Percentiles rank a stretch among this genome's conserved stretches.
Evolutionary conservation across 2,113 vertebrate species (phyloP).

Genomic region (Drymodes brunneopygia): DNA sequence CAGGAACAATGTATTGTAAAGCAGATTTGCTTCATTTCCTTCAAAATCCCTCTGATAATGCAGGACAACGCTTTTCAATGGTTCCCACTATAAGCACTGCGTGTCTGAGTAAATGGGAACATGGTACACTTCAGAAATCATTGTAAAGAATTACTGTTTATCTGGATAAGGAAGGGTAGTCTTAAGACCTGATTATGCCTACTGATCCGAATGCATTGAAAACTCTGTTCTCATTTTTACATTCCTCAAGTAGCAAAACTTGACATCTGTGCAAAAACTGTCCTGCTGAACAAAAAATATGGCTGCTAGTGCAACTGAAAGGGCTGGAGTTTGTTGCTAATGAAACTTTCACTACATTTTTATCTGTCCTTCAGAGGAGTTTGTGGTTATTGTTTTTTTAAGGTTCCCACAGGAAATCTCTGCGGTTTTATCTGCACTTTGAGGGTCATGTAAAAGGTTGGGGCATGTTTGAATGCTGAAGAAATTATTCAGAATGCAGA

Average conservation of each 20-base stretch:
- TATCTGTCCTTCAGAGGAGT: constrained; percentile 36
- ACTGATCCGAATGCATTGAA: constrained; percentile 18
- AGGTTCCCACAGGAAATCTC: constrained; percentile 65
- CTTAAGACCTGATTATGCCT: constrained; percentile 47
- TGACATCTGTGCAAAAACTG: constrained; percentile 56
- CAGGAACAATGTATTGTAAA: constrained; percentile 56
- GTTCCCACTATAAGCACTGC: constrained; percentile 20
- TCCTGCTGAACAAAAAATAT: constrained; percentile 51
- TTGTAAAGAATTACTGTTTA: constrained; percentile 62
- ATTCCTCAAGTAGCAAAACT: constrained; percentile 55
- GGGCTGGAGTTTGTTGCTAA: neutral
- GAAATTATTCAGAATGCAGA: constrained; percentile 57
- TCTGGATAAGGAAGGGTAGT: constrained; percentile 52
- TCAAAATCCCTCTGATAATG: constrained; percentile 56
- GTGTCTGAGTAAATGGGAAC: constrained; percentile 53
- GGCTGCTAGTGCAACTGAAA: neutral
- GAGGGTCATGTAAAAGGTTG: constrained; percentile 33
- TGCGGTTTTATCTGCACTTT: neutral
- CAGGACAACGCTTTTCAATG: constrained; percentile 13
- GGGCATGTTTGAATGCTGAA: neutral
- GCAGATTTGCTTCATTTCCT: constrained; percentile 63
- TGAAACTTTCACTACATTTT: constrained; percentile 43
- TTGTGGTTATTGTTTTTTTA: constrained; percentile 46
- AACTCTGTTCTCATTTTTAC: constrained; percentile 34
- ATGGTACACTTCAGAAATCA: constrained; percentile 60